Evolutionary conservation across 1,140 invertebrate species (phyloP).

Genomic region (Hormaphis cornu): DNA sequence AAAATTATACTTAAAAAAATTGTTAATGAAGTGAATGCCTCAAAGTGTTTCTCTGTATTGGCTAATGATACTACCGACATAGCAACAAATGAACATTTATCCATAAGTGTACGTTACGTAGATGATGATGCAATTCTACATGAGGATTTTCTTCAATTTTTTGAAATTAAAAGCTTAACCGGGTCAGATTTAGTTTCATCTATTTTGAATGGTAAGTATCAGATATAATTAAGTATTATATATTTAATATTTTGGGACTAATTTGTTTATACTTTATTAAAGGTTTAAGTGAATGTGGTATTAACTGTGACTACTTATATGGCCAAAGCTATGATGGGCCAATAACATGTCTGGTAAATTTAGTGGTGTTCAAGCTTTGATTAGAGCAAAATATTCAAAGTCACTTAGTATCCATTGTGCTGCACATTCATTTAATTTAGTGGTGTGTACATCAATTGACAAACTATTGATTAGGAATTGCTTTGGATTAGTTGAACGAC

Average conservation of each 20-base stretch:
- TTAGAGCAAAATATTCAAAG: conserved; percentile 34
- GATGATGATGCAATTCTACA: not conserved
- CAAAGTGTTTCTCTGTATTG: not conserved
- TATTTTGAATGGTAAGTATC: conserved; percentile 4
- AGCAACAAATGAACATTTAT: not conserved
- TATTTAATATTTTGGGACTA: too few relatives aligned
- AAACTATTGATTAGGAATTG: conserved; percentile 35
- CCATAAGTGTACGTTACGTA: not conserved
- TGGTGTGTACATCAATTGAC: not conserved
- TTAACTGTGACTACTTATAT: conserved; percentile 33
- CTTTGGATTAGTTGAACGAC: conserved; percentile 21
- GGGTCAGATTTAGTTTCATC: conserved; percentile 29
- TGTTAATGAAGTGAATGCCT: not conserved
- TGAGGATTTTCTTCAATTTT: conserved; percentile 36
- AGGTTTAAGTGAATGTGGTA: conserved; percentile 25
- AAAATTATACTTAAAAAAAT: not conserved
- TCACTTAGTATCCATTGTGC: conserved; percentile 37
- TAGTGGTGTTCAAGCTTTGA: conserved; percentile 36
- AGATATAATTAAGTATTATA: too few relatives aligned
- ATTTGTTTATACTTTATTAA: too few relatives aligned
- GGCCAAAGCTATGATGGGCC: conserved; percentile 38
- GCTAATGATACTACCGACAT: too few relatives aligned
- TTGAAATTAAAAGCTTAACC: conserved; percentile 34
- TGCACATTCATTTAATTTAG: conserved; percentile 31
- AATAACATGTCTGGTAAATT: conserved; percentile 37